Evolutionary conservation across 1,140 invertebrate species (phyloP).

Genomic region (Tetranychus cinnabarinus): DNA sequence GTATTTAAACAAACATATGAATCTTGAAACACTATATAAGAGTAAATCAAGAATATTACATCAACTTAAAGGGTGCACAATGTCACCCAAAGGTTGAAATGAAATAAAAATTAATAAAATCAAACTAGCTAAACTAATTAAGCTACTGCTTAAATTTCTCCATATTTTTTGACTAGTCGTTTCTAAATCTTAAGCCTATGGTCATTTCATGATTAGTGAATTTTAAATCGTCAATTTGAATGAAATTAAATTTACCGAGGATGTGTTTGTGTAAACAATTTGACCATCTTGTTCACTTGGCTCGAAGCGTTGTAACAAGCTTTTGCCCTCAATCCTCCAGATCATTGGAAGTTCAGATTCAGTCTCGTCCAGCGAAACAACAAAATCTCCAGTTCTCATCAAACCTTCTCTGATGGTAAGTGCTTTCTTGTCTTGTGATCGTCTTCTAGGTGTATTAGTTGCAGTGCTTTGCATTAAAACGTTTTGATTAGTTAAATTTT

Average conservation of each 20-base stretch:
- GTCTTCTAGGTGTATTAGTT: conserved; percentile 3
- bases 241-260: conserved; percentile 36
- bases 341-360: conserved; percentile 45
- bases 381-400: conserved; percentile 45
- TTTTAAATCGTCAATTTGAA: not conserved
- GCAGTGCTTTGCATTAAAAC: conserved; percentile 4
- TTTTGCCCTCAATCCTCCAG: conserved; percentile 67
- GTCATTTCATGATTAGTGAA: no score
- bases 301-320: conserved; percentile 59
- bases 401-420: conserved; percentile 19
- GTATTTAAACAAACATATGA: no score
- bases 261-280: conserved; percentile 57
- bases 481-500: not conserved
- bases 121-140: no score
- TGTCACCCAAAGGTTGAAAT: no score
- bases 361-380: conserved; percentile 49
- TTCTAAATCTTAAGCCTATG: no score
- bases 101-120: no score
- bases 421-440: conserved; percentile 9
- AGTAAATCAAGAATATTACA: no score
- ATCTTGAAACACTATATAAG: no score
- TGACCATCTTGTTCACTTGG: conserved; percentile 53
- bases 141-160: no score
- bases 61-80: no score
- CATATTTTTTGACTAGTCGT: no score